These are phyloP conservation scores for Hypomecis atomaria DNA, from an alignment of 2,888 invertebrate species.

Conservation along the genomic window DNA sequence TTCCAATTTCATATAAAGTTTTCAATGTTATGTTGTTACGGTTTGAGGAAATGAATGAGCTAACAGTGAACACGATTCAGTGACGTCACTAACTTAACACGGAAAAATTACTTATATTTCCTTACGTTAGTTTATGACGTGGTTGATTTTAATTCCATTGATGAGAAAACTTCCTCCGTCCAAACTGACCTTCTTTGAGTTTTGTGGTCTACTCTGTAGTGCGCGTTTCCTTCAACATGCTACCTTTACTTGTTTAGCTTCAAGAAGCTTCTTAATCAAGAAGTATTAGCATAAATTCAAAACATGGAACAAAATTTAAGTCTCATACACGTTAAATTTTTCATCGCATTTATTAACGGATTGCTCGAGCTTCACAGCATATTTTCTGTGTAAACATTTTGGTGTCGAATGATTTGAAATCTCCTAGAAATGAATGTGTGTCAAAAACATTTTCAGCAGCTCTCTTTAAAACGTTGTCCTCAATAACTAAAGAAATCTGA, in stretches of 20 bases:
- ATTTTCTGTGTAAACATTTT: conserved; percentile 8
- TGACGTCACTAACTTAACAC: background rate
- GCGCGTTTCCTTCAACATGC: too few relatives aligned
- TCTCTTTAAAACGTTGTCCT: conserved; percentile 47
- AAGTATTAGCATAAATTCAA: too few relatives aligned
- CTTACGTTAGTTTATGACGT: background rate
- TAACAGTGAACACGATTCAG: background rate
- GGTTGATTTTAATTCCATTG: background rate
- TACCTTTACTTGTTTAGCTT: too few relatives aligned
- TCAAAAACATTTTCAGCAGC: conserved; percentile 50
- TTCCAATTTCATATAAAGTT: too few relatives aligned
- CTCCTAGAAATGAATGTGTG: conserved; percentile 44
- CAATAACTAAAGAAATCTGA: conserved; percentile 40
- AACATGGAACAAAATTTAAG: too few relatives aligned
- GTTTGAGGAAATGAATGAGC: conserved; percentile 2
- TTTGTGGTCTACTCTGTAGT: too few relatives aligned
- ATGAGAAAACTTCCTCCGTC: too few relatives aligned
- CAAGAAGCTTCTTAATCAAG: too few relatives aligned
- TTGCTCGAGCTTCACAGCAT: too few relatives aligned
- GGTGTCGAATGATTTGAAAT: conserved; percentile 8
- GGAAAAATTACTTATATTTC: background rate
- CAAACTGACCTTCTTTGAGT: too few relatives aligned
- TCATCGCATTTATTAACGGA: too few relatives aligned
- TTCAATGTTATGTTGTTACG: background rate
- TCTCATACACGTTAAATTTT: too few relatives aligned